phyloP scores from a whole-genome alignment of 2,888 invertebrate species.

The Archaeoteleia sp. region DNA sequence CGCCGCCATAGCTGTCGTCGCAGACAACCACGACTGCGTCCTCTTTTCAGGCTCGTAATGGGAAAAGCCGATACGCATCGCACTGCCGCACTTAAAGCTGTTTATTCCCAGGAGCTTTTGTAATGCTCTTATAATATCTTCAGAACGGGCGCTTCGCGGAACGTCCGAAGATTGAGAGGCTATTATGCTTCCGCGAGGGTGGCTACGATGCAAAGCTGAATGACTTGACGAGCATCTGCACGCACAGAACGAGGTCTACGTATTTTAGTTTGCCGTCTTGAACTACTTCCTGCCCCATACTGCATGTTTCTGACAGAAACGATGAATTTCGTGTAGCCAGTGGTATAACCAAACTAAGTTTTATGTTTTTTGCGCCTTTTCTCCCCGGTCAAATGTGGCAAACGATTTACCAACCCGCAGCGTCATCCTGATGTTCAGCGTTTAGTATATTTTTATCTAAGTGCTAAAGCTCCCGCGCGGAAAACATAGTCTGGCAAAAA shows the following conservation, averaged over 20 bases:
- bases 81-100: conserved; percentile 67
- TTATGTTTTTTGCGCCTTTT: no score
- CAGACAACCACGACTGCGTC: conserved; percentile 49
- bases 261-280: background rate
- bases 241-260: conserved; percentile 9
- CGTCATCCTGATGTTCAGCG: no score
- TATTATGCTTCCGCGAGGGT: conserved; percentile 26
- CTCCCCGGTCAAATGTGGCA: no score
- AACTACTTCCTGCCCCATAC: background rate
- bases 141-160: conserved; percentile 33
- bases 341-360: background rate
- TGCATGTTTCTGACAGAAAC: conserved; percentile 17
- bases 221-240: conserved; percentile 22
- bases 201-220: conserved; percentile 36
- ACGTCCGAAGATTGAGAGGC: conserved; percentile 45
- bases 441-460: no score
- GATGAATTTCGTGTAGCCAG: conserved; percentile 16
- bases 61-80: conserved; percentile 72
- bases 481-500: no score
- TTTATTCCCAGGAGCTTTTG: conserved; percentile 66
- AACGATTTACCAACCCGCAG: no score
- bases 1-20: conserved; percentile 46
- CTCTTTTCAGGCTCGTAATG: conserved; percentile 69
- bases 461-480: no score
- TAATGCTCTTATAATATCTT: conserved; percentile 62